Conservation (phyloP, 2,888 invertebrate genomes). For the Nymphalis urticae region DNA sequence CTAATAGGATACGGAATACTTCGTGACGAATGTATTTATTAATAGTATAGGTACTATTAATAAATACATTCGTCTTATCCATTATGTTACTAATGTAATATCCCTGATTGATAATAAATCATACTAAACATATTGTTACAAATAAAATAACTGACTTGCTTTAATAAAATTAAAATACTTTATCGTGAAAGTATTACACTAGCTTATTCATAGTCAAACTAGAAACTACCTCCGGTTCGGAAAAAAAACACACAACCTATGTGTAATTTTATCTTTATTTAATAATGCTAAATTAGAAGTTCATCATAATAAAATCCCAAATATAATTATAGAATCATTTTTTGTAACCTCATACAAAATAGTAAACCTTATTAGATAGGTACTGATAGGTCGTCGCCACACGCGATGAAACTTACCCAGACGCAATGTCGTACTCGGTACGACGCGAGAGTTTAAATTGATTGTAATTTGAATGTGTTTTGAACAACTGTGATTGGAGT, state of each 20-base stretch:
- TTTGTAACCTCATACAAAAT: constrained; percentile 35
- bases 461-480: constrained; percentile 74
- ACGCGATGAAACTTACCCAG: constrained; percentile 66
- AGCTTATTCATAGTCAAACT: no score
- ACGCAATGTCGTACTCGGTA: constrained; percentile 65
- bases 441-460: constrained; percentile 72
- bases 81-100: no score
- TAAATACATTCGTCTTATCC: no score
- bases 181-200: no score
- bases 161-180: no score
- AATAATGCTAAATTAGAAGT: constrained; percentile 10
- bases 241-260: no score
- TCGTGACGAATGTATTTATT: neutral
- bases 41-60: no score
- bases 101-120: no score
- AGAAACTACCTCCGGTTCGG: no score
- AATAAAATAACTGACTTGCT: no score
- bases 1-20: neutral
- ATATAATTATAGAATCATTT: constrained; percentile 31
- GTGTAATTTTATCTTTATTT: no score
- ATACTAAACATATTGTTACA: no score
- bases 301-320: constrained; percentile 18
- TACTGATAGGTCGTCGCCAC: constrained; percentile 61
- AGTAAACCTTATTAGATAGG: constrained; percentile 62
- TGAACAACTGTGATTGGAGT: constrained; percentile 73